Evolutionary conservation across 30 jellyfish, hydroid and myxozoan species (phyloP).

Genomic region (Aurelia sp.): DNA sequence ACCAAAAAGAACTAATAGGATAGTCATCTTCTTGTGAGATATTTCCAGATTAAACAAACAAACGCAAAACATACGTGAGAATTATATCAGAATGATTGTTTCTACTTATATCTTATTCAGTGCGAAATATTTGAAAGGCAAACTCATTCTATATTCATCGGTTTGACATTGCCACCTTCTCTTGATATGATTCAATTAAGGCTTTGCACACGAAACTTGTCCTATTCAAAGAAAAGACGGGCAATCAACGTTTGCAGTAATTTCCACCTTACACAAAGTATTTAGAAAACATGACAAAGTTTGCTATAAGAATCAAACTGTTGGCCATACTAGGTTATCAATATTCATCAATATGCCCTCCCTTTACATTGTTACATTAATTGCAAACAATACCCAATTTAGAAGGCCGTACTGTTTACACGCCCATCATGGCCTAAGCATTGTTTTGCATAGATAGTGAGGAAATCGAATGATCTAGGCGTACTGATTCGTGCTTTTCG

Average conservation of each 20-base stretch:
- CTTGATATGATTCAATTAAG: constrained; percentile 25
- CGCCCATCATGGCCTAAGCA: constrained; percentile 10
- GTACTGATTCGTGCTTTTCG: constrained; percentile 1
- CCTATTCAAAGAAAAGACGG: constrained; percentile 6
- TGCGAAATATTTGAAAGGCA: neutral
- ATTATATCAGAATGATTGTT: no score
- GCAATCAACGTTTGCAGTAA: constrained; percentile 33
- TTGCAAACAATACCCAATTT: constrained; percentile 15
- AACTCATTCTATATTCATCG: constrained; percentile 42
- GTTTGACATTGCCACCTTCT: constrained; percentile 18
- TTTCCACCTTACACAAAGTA: constrained; percentile 34
- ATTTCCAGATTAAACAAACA: no score
- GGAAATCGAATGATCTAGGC: constrained; percentile 9
- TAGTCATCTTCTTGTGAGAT: no score
- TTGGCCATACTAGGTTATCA: constrained; percentile 37
- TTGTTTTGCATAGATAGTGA: neutral
- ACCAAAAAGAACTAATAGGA: no score
- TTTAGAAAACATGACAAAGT: constrained; percentile 58
- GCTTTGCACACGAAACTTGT: neutral
- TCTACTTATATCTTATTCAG: neutral
- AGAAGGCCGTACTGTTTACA: constrained; percentile 5
- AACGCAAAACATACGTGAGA: no score
- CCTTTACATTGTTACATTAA: constrained; percentile 24
- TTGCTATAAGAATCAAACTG: constrained; percentile 50
- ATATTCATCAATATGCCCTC: constrained; percentile 55